Percentiles rank a stretch among this genome's conserved stretches.
These are phyloP conservation scores for Aphidius colemani DNA, from an alignment of 2,888 invertebrate genomes.

Conservation along the genomic window DNA sequence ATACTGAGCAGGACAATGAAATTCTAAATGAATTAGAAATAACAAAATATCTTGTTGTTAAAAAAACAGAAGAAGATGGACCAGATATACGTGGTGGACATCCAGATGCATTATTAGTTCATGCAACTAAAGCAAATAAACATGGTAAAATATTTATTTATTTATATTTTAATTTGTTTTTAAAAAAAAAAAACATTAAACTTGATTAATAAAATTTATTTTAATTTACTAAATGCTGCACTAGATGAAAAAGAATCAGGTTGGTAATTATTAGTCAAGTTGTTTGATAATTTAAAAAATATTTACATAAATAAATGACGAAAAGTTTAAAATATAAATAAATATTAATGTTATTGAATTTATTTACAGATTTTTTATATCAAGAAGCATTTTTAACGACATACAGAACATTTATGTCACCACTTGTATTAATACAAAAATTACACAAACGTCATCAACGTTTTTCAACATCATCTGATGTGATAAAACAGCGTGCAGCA, in stretches of 20 bases:
- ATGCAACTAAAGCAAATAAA: constrained; percentile 94
- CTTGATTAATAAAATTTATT: constrained; percentile 3
- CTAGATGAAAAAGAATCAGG: constrained; percentile 63
- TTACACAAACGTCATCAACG: constrained; percentile 79
- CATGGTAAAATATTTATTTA: constrained; percentile 63
- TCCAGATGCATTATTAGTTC: constrained; percentile 91
- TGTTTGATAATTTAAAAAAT: no score
- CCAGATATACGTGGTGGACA: constrained; percentile 92
- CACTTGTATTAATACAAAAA: constrained; percentile 83
- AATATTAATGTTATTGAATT: neutral
- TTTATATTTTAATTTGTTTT: constrained; percentile 8
- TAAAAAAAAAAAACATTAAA: no score
- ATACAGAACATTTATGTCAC: constrained; percentile 93
- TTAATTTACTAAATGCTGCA: constrained; percentile 41
- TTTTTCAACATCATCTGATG: constrained; percentile 73
- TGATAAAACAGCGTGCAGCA: constrained; percentile 75
- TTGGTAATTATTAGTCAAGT: constrained; percentile 39
- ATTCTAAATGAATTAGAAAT: constrained; percentile 81
- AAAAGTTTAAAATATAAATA: neutral
- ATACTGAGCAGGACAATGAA: constrained; percentile 40
- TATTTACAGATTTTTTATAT: constrained; percentile 79
- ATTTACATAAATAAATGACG: neutral
- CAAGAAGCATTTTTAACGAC: constrained; percentile 98
- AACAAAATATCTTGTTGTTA: constrained; percentile 76
- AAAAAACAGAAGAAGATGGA: constrained; percentile 82